Evolutionary conservation across 2,113 vertebrate genomes (phyloP).

Genomic region (Labrus mixtus): DNA sequence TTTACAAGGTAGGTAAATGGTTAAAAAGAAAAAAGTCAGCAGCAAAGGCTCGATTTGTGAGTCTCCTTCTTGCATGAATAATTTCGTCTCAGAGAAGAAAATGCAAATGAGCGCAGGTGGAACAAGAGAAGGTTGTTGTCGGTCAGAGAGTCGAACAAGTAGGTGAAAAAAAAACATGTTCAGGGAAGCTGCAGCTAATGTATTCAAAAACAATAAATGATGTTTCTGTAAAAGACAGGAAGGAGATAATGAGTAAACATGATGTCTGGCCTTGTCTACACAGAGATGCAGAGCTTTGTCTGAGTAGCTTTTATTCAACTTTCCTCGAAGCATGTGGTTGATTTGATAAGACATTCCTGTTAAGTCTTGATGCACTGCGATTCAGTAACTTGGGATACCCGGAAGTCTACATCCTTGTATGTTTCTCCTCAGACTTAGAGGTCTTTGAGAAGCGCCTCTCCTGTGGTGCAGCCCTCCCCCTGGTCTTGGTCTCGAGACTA

Average conservation of each 20-base stretch:
- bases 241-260: not conserved
- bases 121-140: conserved; percentile 8
- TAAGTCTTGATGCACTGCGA: not conserved
- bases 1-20: not conserved
- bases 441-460: too few relatives aligned
- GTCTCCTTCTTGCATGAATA: conserved; percentile 23
- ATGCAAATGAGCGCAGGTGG: conserved; percentile 38
- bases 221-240: not conserved
- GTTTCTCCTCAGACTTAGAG: too few relatives aligned
- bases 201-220: not conserved
- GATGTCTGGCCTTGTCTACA: too few relatives aligned
- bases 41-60: conserved; percentile 4
- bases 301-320: not conserved
- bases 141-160: not conserved
- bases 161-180: not conserved
- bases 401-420: not conserved
- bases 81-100: conserved; percentile 25
- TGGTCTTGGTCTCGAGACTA: too few relatives aligned
- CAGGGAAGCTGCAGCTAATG: conserved; percentile 8
- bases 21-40: not conserved
- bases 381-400: not conserved
- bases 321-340: not conserved
- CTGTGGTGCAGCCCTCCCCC: too few relatives aligned
- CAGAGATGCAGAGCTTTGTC: too few relatives aligned
- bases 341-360: not conserved